These are phyloP conservation scores for Thalassaphorura encarpata DNA, from an alignment of 1,140 invertebrate species.

Conservation along the genomic window DNA sequence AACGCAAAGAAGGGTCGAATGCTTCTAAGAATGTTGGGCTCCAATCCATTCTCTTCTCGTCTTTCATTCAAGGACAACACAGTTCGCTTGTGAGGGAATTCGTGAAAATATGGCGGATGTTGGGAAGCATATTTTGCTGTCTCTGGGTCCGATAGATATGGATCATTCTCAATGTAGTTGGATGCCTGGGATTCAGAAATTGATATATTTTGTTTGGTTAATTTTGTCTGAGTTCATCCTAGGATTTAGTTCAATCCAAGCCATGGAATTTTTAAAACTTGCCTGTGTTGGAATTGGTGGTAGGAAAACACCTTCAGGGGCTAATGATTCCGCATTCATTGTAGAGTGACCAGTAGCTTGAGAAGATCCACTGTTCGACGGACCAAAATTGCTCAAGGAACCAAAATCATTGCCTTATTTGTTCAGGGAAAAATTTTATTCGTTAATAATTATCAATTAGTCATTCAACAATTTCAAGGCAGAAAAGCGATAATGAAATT, in stretches of 20 bases:
- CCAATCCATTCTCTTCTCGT: conserved; percentile 30
- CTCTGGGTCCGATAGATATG: conserved; percentile 29
- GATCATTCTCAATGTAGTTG: conserved; percentile 27
- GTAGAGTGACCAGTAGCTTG: too few species aligned
- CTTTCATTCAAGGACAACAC: conserved; percentile 27
- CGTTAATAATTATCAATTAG: too few species aligned
- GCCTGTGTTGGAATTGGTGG: conserved; percentile 29
- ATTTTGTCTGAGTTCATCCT: too few species aligned
- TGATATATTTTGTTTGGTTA: not conserved
- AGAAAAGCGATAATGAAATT: too few species aligned
- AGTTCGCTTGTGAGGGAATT: conserved; percentile 32
- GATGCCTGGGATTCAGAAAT: conserved; percentile 9
- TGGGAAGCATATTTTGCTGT: conserved; percentile 29
- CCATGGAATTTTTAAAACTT: not conserved
- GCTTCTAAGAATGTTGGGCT: conserved; percentile 29
- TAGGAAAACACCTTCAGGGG: conserved; percentile 29
- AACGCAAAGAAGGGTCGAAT: conserved; percentile 34
- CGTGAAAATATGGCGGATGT: conserved; percentile 31
- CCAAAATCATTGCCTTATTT: too few species aligned
- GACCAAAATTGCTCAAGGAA: too few species aligned
- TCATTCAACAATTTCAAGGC: too few species aligned
- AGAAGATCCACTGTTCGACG: too few species aligned
- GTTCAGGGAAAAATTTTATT: too few species aligned
- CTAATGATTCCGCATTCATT: conserved; percentile 25
- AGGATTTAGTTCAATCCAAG: not conserved